These are phyloP conservation scores for Crenuchus spilurus DNA, from an alignment of 2,797 vertebrate species.

Conservation along the genomic window DNA sequence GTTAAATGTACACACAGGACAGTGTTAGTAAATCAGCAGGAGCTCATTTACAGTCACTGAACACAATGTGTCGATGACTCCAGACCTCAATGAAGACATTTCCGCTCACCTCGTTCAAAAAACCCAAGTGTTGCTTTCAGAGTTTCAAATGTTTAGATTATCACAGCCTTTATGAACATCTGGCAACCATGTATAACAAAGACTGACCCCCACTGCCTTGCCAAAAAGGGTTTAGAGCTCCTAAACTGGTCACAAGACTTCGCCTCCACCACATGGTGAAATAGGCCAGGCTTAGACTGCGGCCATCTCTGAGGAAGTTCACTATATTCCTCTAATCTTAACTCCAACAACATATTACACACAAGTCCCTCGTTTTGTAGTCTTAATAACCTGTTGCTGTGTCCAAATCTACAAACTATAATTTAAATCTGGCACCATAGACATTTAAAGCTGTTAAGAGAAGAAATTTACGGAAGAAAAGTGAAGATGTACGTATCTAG, in stretches of 20 bases:
- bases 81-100: slow-evolving; percentile 9
- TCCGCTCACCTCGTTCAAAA: not conserved
- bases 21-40: not conserved
- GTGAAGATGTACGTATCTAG: not conserved
- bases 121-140: not conserved
- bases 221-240: not conserved
- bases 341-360: not conserved
- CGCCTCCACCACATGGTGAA: not conserved
- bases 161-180: too few species aligned
- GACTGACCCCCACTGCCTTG: too few species aligned
- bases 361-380: not conserved
- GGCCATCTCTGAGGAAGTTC: slow-evolving; percentile 46
- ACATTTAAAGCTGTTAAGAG: too few species aligned
- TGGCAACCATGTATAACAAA: too few species aligned
- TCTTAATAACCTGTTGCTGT: not conserved
- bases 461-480: slow-evolving; percentile 43
- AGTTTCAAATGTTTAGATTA: too few species aligned
- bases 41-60: too few species aligned
- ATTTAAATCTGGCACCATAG: too few species aligned
- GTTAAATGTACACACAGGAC: not conserved
- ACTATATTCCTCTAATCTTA: slow-evolving; percentile 28
- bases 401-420: too few species aligned
- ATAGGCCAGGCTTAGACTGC: slow-evolving; percentile 30
- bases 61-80: too few species aligned
- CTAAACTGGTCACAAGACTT: not conserved